A percentile compares a stretch with the other conserved stretches of the same genome.
These are phyloP conservation scores for Clarias gariepinus DNA, from an alignment of 2,113 vertebrate genomes.

Conservation along the genomic window DNA sequence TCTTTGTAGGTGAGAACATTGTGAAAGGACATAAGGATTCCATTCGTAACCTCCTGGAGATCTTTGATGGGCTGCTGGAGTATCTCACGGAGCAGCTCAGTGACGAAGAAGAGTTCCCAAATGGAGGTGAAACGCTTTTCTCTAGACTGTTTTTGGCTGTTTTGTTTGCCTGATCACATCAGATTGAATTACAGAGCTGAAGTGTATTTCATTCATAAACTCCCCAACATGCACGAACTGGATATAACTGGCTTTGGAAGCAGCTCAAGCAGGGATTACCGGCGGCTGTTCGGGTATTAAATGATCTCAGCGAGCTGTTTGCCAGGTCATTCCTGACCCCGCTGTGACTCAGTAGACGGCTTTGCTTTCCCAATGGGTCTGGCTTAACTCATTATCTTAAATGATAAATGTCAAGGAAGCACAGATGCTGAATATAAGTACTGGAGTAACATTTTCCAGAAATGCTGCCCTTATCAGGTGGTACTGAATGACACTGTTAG, in stretches of 20 bases:
- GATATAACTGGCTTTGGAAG: conserved; percentile 40
- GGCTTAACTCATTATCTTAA: not conserved
- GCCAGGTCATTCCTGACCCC: conserved; percentile 43
- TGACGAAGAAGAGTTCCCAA: conserved; percentile 76
- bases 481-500: not conserved
- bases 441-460: not conserved
- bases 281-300: conserved; percentile 38
- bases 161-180: not conserved
- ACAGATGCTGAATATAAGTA: not conserved
- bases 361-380: not conserved
- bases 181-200: too few relatives aligned
- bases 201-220: conserved; percentile 29
- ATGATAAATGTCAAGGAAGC: not conserved
- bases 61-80: conserved; percentile 93
- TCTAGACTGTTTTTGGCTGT: not conserved
- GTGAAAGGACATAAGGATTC: conserved; percentile 86
- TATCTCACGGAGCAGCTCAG: conserved; percentile 89
- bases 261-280: conserved; percentile 39
- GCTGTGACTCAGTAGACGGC: not conserved
- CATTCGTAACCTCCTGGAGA: conserved; percentile 91
- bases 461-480: not conserved
- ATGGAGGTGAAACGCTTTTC: conserved; percentile 69
- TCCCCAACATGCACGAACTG: conserved; percentile 14
- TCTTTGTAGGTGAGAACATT: conserved; percentile 87
- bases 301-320: not conserved